Evolutionary conservation across 2,113 vertebrate genomes (phyloP).

Genomic region (Prolemur simus): DNA sequence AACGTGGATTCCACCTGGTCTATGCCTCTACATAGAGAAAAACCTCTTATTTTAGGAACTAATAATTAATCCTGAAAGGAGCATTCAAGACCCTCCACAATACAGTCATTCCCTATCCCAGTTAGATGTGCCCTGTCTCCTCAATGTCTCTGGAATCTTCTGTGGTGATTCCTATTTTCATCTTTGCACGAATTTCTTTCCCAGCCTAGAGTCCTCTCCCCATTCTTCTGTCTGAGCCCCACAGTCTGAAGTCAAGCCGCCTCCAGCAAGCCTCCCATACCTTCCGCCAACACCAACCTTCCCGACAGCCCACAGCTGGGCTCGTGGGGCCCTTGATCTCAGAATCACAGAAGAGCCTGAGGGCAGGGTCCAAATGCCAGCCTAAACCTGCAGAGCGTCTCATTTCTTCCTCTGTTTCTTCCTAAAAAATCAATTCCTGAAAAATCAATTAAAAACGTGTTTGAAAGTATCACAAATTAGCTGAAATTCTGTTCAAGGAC

Average conservation of each 20-base stretch:
- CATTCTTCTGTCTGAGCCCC: neutral
- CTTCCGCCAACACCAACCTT: neutral
- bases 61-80: neutral
- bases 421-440: neutral
- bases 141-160: neutral
- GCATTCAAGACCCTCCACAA: no score
- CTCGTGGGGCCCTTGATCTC: neutral
- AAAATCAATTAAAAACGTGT: neutral
- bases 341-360: neutral
- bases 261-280: neutral
- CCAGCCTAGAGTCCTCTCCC: neutral
- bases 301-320: neutral
- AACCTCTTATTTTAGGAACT: no score
- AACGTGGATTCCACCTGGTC: accelerated
- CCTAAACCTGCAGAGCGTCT: neutral
- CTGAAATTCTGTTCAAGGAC: neutral
- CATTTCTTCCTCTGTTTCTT: neutral
- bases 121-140: no score
- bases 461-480: neutral
- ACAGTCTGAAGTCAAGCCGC: neutral
- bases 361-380: no score
- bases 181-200: neutral
- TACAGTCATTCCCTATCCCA: neutral
- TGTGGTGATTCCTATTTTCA: neutral
- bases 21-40: neutral